Conservation (phyloP, 2,113 vertebrate species). For the Sterna hirundo region DNA sequence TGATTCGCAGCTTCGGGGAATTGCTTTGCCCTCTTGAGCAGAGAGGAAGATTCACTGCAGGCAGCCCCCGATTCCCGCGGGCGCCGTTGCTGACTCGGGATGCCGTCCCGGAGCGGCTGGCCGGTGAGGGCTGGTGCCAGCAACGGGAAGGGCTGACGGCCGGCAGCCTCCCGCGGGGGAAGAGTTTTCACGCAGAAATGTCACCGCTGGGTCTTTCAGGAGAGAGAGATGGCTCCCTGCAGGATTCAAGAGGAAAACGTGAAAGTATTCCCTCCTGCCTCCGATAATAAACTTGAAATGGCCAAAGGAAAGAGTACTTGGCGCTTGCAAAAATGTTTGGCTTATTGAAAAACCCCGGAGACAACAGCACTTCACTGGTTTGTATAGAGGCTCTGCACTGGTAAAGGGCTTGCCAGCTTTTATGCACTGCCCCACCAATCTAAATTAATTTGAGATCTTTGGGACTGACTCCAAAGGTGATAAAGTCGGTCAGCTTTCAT, state of each 20-base stretch:
- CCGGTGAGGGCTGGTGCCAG: not conserved
- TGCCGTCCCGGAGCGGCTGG: not conserved
- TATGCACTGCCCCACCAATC: conserved; percentile 31
- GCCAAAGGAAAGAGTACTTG: conserved; percentile 51
- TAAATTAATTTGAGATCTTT: conserved; percentile 59
- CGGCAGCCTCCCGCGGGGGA: rapidly evolving
- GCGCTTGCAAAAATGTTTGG: not conserved
- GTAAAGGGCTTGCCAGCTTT: conserved; percentile 10
- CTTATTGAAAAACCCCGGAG: conserved; percentile 7
- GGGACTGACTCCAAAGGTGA: conserved; percentile 58
- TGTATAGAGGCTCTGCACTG: not conserved
- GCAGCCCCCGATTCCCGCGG: rapidly evolving
- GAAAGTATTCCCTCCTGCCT: not conserved
- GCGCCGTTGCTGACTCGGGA: rapidly evolving
- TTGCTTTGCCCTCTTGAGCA: not conserved
- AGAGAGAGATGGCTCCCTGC: conserved; percentile 3
- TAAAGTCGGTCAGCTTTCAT: conserved; percentile 52
- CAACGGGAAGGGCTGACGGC: rapidly evolving
- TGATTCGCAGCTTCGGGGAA: not conserved
- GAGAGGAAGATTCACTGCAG: not conserved
- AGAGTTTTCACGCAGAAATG: not conserved
- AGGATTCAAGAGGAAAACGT: not conserved
- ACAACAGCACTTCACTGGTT: not conserved
- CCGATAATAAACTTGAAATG: not conserved
- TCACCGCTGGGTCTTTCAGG: not conserved